These are phyloP conservation scores for Varanus komodoensis DNA, from an alignment of 2,113 vertebrate species.

Conservation along the genomic window DNA sequence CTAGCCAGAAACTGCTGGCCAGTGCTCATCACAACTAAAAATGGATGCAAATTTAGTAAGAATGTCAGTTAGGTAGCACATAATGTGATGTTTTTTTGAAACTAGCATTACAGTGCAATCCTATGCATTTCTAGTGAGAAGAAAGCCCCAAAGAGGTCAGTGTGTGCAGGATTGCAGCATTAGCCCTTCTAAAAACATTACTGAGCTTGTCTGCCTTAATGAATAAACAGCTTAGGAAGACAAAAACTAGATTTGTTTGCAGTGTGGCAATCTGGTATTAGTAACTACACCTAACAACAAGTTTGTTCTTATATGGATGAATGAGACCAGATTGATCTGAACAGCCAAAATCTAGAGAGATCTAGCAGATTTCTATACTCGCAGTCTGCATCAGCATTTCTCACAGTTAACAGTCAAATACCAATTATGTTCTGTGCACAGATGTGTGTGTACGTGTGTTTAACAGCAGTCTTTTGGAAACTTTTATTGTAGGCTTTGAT, in stretches of 20 bases:
- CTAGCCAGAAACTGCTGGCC: constrained; percentile 14
- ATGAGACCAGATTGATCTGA: neutral
- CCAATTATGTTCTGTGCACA: rapidly evolving
- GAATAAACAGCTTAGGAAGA: constrained; percentile 23
- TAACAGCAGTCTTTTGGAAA: rapidly evolving
- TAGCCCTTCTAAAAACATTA: constrained; percentile 32
- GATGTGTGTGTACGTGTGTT: neutral
- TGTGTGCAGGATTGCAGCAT: neutral
- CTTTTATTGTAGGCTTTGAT: neutral
- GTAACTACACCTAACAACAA: neutral
- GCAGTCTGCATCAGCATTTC: constrained; percentile 20
- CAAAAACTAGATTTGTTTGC: rapidly evolving
- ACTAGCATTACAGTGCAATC: neutral
- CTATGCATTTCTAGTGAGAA: neutral
- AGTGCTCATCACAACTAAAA: neutral
- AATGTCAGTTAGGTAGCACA: constrained; percentile 8
- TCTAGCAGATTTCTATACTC: neutral
- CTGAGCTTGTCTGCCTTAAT: constrained; percentile 20
- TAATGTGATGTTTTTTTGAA: neutral
- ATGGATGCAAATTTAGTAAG: constrained; percentile 7
- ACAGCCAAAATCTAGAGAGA: neutral
- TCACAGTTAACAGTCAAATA: neutral
- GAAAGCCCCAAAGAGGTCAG: neutral
- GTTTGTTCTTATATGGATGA: neutral
- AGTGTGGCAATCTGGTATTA: rapidly evolving